phyloP scores from a whole-genome alignment of 2,888 invertebrate species.

The Strigamia maritima region DNA sequence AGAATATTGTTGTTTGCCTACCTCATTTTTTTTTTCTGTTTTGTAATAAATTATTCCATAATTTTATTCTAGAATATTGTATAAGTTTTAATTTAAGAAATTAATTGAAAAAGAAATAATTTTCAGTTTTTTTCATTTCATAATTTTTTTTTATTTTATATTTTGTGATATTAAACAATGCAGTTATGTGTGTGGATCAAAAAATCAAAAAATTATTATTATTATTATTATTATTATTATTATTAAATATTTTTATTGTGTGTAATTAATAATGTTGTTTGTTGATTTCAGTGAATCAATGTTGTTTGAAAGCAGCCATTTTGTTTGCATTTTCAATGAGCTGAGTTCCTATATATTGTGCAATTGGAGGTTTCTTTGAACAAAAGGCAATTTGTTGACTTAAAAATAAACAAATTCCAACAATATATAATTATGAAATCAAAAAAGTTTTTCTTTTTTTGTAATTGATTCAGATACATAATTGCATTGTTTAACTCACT shows the following conservation, averaged over 20 bases:
- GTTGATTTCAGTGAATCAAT: neutral
- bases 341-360: conserved; percentile 33
- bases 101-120: neutral
- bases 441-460: neutral
- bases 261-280: neutral
- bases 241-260: neutral
- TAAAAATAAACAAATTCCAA: neutral
- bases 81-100: neutral
- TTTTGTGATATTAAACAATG: neutral
- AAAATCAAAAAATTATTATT: neutral
- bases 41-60: conserved; percentile 8
- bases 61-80: conserved; percentile 25
- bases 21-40: conserved; percentile 16
- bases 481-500: neutral
- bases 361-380: neutral
- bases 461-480: neutral
- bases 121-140: neutral
- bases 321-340: conserved; percentile 30
- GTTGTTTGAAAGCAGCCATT: conserved; percentile 21
- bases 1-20: conserved; percentile 27
- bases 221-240: neutral
- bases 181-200: neutral
- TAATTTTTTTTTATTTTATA: neutral
- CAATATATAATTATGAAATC: neutral
- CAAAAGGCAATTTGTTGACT: neutral